These are phyloP conservation scores for Matsumurasca onukii DNA, from an alignment of 1,140 invertebrate species.

Conservation along the genomic window DNA sequence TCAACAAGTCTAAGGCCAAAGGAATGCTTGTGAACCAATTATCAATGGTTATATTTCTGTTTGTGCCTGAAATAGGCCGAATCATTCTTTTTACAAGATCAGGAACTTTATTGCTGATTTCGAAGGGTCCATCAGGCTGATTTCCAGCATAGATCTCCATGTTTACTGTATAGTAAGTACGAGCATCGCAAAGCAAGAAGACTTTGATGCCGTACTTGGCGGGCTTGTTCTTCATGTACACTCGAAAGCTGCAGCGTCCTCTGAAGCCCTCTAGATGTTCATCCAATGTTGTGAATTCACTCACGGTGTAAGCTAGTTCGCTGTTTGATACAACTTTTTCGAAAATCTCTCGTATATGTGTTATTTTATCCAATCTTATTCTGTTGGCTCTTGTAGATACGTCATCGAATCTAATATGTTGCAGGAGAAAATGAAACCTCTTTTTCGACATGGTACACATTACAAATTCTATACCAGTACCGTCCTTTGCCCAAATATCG, in stretches of 20 bases:
- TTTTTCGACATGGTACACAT: slow-evolving; percentile 4
- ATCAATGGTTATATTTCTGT: slow-evolving; percentile 45
- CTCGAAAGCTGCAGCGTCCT: slow-evolving; percentile 46
- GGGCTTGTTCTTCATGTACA: slow-evolving; percentile 49
- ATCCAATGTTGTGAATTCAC: slow-evolving; percentile 39
- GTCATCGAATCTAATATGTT: slow-evolving; percentile 43
- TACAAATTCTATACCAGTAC: slow-evolving; percentile 34
- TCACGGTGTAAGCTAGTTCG: slow-evolving; percentile 37
- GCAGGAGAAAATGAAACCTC: neutral
- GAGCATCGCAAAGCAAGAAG: slow-evolving; percentile 40
- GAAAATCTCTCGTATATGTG: slow-evolving; percentile 44
- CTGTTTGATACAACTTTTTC: slow-evolving; percentile 35
- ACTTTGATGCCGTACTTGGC: slow-evolving; percentile 51
- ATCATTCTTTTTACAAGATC: slow-evolving; percentile 39
- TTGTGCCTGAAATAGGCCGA: slow-evolving; percentile 40
- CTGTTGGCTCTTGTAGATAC: slow-evolving; percentile 40
- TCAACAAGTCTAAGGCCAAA: slow-evolving; percentile 34
- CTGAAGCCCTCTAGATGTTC: slow-evolving; percentile 47
- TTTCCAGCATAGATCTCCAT: slow-evolving; percentile 43
- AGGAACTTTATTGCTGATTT: slow-evolving; percentile 42
- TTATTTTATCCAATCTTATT: slow-evolving; percentile 43
- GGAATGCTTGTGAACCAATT: slow-evolving; percentile 44
- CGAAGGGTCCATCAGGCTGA: slow-evolving; percentile 40
- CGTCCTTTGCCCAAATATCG: slow-evolving; percentile 44
- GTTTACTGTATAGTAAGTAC: slow-evolving; percentile 43